These are phyloP conservation scores for Liopterus haemorrhoidalis DNA, from an alignment of 2,888 invertebrate species.

Conservation along the genomic window DNA sequence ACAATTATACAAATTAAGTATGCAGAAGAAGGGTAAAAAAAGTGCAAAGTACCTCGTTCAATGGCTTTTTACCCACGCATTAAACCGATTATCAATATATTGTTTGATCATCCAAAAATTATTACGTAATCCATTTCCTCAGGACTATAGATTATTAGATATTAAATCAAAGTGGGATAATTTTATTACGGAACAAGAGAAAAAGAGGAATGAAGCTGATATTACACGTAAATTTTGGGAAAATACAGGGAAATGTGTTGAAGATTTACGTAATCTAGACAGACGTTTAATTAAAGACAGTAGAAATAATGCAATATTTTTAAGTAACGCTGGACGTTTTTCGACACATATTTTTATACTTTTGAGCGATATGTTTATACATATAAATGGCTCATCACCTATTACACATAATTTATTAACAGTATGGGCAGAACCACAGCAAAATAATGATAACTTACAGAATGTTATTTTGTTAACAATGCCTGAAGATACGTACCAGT, in stretches of 20 bases:
- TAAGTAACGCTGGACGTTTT: slow-evolving; percentile 66
- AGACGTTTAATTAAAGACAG: slow-evolving; percentile 76
- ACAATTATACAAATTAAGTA: slow-evolving; percentile 39
- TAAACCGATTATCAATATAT: slow-evolving; percentile 57
- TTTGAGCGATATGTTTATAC: slow-evolving; percentile 75
- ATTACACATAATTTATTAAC: slow-evolving; percentile 64
- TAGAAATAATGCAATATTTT: slow-evolving; percentile 59
- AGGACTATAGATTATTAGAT: slow-evolving; percentile 52
- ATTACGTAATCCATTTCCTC: slow-evolving; percentile 44
- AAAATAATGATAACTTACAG: slow-evolving; percentile 59
- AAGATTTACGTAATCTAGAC: slow-evolving; percentile 57
- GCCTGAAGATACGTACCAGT: slow-evolving; percentile 70
- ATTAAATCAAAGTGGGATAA: slow-evolving; percentile 56
- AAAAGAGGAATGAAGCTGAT: slow-evolving; percentile 60
- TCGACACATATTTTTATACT: slow-evolving; percentile 75
- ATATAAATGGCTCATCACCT: slow-evolving; percentile 62
- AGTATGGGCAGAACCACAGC: slow-evolving; percentile 71
- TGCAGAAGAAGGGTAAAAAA: slow-evolving; percentile 43
- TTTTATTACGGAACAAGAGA: slow-evolving; percentile 59
- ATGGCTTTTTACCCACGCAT: slow-evolving; percentile 56
- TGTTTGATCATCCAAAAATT: slow-evolving; percentile 56
- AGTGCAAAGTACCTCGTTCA: slow-evolving; percentile 55
- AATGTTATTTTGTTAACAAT: slow-evolving; percentile 64
- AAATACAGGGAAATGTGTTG: slow-evolving; percentile 57
- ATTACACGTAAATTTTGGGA: slow-evolving; percentile 70